Conservation (phyloP, 2,113 vertebrate genomes). For the Vimba vimba region DNA sequence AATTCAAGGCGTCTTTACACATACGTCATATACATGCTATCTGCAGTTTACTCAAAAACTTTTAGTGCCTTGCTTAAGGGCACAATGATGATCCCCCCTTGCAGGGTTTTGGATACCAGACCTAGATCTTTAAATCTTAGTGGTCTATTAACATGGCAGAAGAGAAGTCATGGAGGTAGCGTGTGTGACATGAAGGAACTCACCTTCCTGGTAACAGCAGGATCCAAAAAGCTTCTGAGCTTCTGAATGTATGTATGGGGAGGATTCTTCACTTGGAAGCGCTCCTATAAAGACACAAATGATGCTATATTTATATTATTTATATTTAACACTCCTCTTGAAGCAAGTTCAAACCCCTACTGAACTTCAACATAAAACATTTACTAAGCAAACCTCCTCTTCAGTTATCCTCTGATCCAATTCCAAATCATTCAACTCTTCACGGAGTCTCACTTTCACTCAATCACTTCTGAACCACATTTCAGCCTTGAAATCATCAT, state of each 20-base stretch:
- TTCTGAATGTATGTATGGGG: conserved; percentile 95
- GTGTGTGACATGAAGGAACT: conserved; percentile 28
- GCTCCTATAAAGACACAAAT: conserved; percentile 77
- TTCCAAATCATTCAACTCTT: conserved; percentile 24
- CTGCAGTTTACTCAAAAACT: not conserved
- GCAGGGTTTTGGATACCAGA: not conserved
- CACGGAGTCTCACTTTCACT: not conserved
- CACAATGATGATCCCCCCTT: not conserved
- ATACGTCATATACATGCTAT: not conserved
- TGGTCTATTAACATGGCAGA: not conserved
- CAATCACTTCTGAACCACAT: conserved; percentile 17
- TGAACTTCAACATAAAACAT: conserved; percentile 20
- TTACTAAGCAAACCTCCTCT: conserved; percentile 14
- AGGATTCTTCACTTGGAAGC: conserved; percentile 96
- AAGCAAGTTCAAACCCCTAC: conserved; percentile 18
- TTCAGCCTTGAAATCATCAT: conserved; percentile 17
- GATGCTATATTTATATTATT: not conserved
- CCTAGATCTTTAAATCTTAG: not conserved
- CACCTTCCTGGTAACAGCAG: conserved; percentile 91
- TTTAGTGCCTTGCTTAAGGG: not conserved
- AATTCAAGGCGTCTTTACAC: not conserved
- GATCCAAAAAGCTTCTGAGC: conserved; percentile 90
- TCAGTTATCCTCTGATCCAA: conserved; percentile 35
- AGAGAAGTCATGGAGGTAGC: not conserved
- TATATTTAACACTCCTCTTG: not conserved